phyloP scores from a whole-genome alignment of 64 coral and sea anemone genomes.

The Montipora cactus region DNA sequence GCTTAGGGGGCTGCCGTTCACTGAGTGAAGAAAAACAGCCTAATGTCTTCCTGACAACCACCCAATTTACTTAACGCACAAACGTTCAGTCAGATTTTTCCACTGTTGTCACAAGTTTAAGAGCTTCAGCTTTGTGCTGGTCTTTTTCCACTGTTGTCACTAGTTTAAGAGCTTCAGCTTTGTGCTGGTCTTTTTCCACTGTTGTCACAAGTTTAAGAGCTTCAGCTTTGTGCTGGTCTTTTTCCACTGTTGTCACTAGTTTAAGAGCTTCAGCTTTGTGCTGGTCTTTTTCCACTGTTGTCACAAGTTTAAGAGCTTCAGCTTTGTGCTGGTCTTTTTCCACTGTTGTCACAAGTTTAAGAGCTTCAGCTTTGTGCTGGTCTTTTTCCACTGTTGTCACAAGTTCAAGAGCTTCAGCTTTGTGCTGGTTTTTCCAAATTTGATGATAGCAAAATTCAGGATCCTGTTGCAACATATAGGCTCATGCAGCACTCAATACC shows the following conservation, averaged over 20 bases:
- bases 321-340: background rate
- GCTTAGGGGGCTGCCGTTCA: no score
- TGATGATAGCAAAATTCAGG: conserved; percentile 18
- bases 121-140: conserved; percentile 4
- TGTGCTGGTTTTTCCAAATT: background rate
- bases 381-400: background rate
- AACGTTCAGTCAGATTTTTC: no score
- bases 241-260: background rate
- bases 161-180: conserved; percentile 37
- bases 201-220: conserved; percentile 37
- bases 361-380: conserved; percentile 4
- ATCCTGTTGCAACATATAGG: conserved; percentile 23
- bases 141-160: background rate
- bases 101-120: conserved; percentile 26
- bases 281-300: background rate
- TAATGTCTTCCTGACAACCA: no score
- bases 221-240: background rate
- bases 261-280: conserved; percentile 36
- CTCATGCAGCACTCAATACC: conserved; percentile 49
- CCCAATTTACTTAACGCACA: no score
- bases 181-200: background rate
- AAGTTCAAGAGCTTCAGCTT: conserved; percentile 40
- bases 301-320: conserved; percentile 46
- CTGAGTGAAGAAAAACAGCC: no score
- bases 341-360: conserved; percentile 26